Conservation (phyloP, 2,888 invertebrate species). For the Aphrophora alni region DNA sequence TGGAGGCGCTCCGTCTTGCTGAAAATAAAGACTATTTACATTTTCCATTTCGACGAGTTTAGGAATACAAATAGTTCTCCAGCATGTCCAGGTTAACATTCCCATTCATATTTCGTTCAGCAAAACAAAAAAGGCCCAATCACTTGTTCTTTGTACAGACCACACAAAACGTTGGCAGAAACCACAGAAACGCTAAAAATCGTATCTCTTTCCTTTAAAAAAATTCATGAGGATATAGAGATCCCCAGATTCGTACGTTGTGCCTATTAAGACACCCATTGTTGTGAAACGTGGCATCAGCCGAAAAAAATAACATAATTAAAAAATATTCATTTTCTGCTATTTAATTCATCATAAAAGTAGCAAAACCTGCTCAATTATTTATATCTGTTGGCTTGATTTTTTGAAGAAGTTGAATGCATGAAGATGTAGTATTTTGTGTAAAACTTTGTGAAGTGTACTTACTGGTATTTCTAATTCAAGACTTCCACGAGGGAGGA, state of each 20-base stretch:
- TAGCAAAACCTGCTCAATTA: not conserved
- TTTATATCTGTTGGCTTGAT: not conserved
- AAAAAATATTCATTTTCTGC: slow-evolving; percentile 6
- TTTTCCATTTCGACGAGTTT: too few relatives aligned
- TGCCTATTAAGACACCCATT: slow-evolving; percentile 18
- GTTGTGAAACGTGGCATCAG: not conserved
- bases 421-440: not conserved
- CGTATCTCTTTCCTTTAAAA: too few relatives aligned
- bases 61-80: slow-evolving; percentile 18
- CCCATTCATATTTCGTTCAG: slow-evolving; percentile 19
- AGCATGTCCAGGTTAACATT: too few relatives aligned
- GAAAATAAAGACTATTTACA: too few relatives aligned
- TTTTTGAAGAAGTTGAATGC: slow-evolving; percentile 6
- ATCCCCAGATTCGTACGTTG: slow-evolving; percentile 1
- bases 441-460: slow-evolving; percentile 23
- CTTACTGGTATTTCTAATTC: too few relatives aligned
- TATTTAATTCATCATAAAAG: not conserved
- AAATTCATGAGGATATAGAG: not conserved
- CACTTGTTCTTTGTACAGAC: slow-evolving; percentile 12
- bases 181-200: too few relatives aligned
- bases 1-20: too few relatives aligned
- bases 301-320: not conserved
- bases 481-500: slow-evolving; percentile 1
- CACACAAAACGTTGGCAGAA: too few relatives aligned
- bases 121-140: slow-evolving; percentile 27